Evolutionary conservation across 1,140 invertebrate genomes (phyloP).

Genomic region (Dendrolimus punctatus): DNA sequence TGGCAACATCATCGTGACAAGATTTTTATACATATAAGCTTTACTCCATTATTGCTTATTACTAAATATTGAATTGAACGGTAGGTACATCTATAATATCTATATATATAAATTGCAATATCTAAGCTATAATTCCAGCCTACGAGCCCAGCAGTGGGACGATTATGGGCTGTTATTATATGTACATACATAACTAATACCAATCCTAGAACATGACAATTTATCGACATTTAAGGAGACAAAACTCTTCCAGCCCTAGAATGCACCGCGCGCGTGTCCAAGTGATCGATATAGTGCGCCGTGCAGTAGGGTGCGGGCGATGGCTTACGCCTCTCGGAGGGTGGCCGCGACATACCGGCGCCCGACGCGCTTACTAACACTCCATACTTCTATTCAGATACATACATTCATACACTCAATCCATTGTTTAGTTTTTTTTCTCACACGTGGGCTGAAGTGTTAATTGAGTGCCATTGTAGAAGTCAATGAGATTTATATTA

Average conservation of each 20-base stretch:
- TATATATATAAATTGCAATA: too few relatives aligned
- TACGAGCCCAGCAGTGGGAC: too few relatives aligned
- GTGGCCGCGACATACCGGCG: slow-evolving; percentile 20
- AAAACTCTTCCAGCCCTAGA: slow-evolving; percentile 7
- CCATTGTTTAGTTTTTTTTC: slow-evolving; percentile 18
- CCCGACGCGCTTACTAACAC: slow-evolving; percentile 32
- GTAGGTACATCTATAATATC: too few relatives aligned
- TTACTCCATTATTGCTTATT: too few relatives aligned
- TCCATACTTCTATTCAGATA: slow-evolving; percentile 21
- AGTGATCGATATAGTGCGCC: slow-evolving; percentile 41
- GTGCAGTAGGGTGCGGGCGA: slow-evolving; percentile 24
- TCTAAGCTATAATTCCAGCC: too few relatives aligned
- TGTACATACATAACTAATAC: too few relatives aligned
- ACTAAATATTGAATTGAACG: too few relatives aligned
- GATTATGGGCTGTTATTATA: too few relatives aligned
- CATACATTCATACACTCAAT: slow-evolving; percentile 28
- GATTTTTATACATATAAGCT: too few relatives aligned
- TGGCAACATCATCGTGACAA: too few relatives aligned
- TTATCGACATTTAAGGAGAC: neutral
- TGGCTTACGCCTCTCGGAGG: slow-evolving; percentile 13
- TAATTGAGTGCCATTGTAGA: neutral
- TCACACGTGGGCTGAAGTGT: slow-evolving; percentile 8
- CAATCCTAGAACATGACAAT: neutral
- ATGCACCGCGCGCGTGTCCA: slow-evolving; percentile 31
- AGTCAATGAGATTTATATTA: too few relatives aligned